Conservation (phyloP, 2,797 vertebrate genomes). For the Syndactyla subalaris region DNA sequence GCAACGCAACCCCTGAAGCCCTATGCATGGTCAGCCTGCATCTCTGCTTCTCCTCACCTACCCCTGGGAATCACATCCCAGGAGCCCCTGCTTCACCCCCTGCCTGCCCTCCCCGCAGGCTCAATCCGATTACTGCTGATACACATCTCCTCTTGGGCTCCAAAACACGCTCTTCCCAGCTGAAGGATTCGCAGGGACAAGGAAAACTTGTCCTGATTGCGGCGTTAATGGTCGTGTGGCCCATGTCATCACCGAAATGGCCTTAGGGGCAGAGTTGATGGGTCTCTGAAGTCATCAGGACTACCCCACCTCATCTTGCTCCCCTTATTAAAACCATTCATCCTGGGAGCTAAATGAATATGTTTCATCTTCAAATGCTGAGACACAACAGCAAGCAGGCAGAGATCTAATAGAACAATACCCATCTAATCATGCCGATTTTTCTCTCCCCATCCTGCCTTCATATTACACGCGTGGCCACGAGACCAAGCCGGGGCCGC, state of each 20-base stretch:
- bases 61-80: background rate
- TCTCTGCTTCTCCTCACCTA: background rate
- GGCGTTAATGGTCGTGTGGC: conserved; percentile 71
- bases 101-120: conserved; percentile 31
- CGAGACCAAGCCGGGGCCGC: background rate
- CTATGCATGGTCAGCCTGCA: background rate
- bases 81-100: conserved; percentile 18
- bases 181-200: conserved; percentile 62
- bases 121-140: conserved; percentile 74
- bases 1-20: background rate
- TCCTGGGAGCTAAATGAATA: conserved; percentile 87
- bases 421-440: conserved; percentile 68
- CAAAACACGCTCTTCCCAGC: conserved; percentile 59
- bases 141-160: conserved; percentile 72
- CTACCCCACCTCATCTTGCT: conserved; percentile 79
- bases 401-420: conserved; percentile 67
- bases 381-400: conserved; percentile 73
- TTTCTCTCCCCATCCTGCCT: conserved; percentile 26
- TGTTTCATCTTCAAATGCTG: conserved; percentile 83
- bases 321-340: conserved; percentile 93
- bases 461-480: background rate
- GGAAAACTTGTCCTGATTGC: conserved; percentile 73
- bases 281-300: conserved; percentile 82
- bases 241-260: conserved; percentile 76
- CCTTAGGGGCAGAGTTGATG: conserved; percentile 78